phyloP scores from a whole-genome alignment of 53 echinoderm and acorn worm genomes.

The Glandiceps talaboti region DNA sequence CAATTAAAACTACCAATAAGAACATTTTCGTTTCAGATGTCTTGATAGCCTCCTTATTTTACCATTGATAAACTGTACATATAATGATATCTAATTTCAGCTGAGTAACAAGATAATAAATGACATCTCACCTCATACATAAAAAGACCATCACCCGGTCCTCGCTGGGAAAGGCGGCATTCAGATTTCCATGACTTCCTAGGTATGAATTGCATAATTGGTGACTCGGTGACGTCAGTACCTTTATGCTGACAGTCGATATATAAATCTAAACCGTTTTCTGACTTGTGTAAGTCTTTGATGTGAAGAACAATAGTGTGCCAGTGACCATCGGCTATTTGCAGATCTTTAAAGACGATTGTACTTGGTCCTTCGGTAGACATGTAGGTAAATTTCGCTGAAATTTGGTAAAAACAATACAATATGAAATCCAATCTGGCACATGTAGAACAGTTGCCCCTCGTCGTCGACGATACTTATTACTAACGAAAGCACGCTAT shows the following conservation, averaged over 20 bases:
- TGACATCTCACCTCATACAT: neutral
- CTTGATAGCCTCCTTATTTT: too few species aligned
- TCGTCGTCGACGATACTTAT: too few species aligned
- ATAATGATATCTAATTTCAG: too few species aligned
- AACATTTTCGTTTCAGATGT: too few species aligned
- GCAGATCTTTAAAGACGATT: constrained; percentile 30
- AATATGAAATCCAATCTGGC: too few species aligned
- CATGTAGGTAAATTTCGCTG: neutral
- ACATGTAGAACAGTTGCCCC: too few species aligned
- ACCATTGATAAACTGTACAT: too few species aligned
- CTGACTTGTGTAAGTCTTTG: constrained; percentile 15
- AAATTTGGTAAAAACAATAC: too few species aligned
- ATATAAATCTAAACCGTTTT: constrained; percentile 34
- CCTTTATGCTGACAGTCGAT: constrained; percentile 49
- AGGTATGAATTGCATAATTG: neutral
- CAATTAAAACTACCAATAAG: too few species aligned
- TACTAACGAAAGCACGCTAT: too few species aligned
- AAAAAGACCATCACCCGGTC: neutral
- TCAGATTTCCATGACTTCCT: neutral
- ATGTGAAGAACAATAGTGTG: constrained; percentile 58
- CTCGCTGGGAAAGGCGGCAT: neutral
- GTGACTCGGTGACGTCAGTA: neutral
- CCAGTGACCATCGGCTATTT: constrained; percentile 70
- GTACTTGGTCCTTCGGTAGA: constrained; percentile 2
- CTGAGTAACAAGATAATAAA: too few species aligned